Percentiles rank a stretch among this genome's conserved stretches.
These are phyloP conservation scores for Ptiloglossa arizonensis DNA, from an alignment of 1,140 invertebrate species.

Conservation along the genomic window DNA sequence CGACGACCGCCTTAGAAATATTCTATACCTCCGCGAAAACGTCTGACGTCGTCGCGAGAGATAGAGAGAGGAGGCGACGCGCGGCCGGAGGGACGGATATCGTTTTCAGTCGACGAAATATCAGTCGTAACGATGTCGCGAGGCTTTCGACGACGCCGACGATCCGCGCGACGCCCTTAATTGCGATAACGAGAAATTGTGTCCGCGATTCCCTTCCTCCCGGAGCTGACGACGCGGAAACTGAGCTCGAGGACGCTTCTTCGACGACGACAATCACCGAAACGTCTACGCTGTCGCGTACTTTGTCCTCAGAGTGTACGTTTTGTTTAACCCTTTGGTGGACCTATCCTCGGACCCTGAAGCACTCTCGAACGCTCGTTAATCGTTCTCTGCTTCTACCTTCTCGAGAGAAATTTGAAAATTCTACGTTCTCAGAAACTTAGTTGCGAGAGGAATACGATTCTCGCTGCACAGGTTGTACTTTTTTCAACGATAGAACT, in stretches of 20 bases:
- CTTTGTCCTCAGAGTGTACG: too few species aligned
- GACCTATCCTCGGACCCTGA: too few species aligned
- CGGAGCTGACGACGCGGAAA: neutral
- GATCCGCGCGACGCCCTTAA: conserved; percentile 5
- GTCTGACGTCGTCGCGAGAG: conserved; percentile 45
- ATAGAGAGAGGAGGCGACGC: too few species aligned
- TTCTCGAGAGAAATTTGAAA: too few species aligned
- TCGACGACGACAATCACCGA: neutral
- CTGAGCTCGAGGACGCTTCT: neutral
- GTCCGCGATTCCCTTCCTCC: neutral
- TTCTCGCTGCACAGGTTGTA: too few species aligned
- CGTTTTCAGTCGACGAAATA: conserved; percentile 36
- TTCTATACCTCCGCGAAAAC: conserved; percentile 62
- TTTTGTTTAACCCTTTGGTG: too few species aligned
- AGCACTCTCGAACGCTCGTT: too few species aligned
- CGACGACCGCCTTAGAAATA: conserved; percentile 54
- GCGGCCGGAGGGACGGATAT: conserved; percentile 17
- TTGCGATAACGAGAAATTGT: conserved; percentile 27
- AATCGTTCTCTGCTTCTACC: too few species aligned
- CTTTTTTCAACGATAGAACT: too few species aligned
- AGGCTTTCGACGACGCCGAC: conserved; percentile 45
- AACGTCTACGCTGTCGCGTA: neutral
- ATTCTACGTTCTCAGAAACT: too few species aligned
- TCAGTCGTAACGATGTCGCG: conserved; percentile 9
- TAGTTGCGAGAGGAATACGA: too few species aligned